These are phyloP conservation scores for Lathamus discolor DNA, from an alignment of 2,113 vertebrate genomes.

Conservation along the genomic window DNA sequence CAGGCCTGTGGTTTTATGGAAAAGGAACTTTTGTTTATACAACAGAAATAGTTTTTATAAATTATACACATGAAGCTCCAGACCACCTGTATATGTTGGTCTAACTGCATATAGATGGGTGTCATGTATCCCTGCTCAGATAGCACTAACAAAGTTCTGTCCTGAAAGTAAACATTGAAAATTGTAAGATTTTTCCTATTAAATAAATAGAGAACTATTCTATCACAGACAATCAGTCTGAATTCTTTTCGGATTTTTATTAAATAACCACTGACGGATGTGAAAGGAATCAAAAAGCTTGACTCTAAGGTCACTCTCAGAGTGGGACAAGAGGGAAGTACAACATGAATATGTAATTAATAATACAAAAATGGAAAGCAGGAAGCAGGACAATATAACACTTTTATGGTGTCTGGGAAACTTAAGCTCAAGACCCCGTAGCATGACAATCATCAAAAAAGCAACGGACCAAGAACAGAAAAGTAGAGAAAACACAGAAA, in stretches of 20 bases:
- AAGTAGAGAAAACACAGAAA: neutral
- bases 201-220: neutral
- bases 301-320: neutral
- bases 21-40: neutral
- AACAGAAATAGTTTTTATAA: neutral
- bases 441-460: neutral
- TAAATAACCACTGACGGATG: neutral
- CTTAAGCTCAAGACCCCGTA: neutral
- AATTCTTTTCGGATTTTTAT: neutral
- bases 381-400: neutral
- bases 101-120: neutral
- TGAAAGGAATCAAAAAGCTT: neutral
- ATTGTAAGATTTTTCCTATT: neutral
- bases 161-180: neutral
- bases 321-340: neutral
- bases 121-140: neutral
- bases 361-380: neutral
- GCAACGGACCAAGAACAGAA: neutral
- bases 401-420: neutral
- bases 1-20: neutral
- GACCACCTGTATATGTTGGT: neutral
- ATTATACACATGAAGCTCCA: neutral
- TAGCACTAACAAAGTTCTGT: neutral
- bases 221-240: neutral
- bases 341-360: neutral